Evolutionary conservation across 2,113 vertebrate species (phyloP).

Genomic region (Tapirus terrestris): DNA sequence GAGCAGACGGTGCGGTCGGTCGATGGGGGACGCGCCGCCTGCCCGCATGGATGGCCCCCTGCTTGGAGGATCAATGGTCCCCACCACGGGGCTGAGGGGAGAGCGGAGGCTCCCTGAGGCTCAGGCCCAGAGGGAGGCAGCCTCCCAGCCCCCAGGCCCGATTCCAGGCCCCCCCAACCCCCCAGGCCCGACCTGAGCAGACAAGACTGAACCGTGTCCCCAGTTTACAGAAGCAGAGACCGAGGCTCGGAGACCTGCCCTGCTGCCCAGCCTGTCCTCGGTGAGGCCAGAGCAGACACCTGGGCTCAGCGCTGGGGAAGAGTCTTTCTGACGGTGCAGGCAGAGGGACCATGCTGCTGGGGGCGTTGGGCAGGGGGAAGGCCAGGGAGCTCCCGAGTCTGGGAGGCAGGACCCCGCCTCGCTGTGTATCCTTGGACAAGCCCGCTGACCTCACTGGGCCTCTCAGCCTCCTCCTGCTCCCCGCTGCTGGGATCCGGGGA

Average conservation of each 20-base stretch:
- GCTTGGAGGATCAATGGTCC: constrained; percentile 62
- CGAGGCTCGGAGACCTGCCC: not conserved
- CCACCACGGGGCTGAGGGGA: not conserved
- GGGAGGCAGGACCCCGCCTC: no score
- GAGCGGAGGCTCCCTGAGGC: not conserved
- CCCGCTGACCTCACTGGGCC: not conserved
- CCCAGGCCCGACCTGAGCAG: not conserved
- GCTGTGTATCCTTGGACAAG: not conserved
- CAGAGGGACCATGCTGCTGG: no score
- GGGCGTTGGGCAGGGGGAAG: fast-evolving
- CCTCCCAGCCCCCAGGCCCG: not conserved
- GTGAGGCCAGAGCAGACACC: not conserved
- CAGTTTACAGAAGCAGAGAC: not conserved
- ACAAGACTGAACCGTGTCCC: not conserved
- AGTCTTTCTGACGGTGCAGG: not conserved
- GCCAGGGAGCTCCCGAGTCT: fast-evolving
- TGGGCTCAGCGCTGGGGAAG: fast-evolving
- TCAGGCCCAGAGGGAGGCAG: not conserved
- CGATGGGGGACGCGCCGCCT: not conserved
- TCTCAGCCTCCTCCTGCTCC: not conserved
- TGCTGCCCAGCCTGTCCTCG: not conserved
- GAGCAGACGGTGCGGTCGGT: not conserved
- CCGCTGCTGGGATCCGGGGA: not conserved
- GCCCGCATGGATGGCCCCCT: not conserved
- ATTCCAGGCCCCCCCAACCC: not conserved